Conservation (phyloP, 2,888 invertebrate species). For the Sturmia bella region DNA sequence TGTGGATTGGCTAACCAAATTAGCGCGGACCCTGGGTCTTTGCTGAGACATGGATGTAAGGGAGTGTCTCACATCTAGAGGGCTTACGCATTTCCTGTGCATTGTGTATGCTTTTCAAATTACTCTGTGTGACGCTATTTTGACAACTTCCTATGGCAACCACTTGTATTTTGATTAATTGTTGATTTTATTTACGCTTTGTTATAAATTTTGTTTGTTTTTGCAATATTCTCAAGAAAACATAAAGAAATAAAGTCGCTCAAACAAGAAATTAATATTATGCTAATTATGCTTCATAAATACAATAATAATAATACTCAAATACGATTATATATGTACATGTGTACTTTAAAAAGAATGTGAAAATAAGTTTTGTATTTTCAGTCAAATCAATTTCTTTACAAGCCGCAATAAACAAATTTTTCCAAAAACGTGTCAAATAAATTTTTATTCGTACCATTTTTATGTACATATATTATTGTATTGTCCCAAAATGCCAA, state of each 20-base stretch:
- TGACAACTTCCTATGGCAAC: constrained; percentile 75
- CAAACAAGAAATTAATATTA: constrained; percentile 57
- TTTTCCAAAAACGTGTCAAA: constrained; percentile 3
- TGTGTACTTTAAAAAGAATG: constrained; percentile 44
- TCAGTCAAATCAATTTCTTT: not conserved
- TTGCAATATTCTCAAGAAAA: not conserved
- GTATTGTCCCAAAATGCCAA: constrained; percentile 74
- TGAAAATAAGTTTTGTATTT: constrained; percentile 33
- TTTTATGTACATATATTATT: constrained; percentile 14
- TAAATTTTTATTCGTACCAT: not conserved
- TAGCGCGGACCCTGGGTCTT: too few relatives aligned
- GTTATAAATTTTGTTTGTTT: constrained; percentile 24
- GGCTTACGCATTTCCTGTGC: not conserved
- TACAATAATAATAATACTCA: too few relatives aligned
- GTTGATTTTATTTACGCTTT: constrained; percentile 67
- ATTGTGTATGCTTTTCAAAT: not conserved
- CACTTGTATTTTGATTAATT: constrained; percentile 56
- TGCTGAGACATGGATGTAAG: too few relatives aligned
- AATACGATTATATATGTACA: too few relatives aligned
- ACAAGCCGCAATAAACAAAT: constrained; percentile 5
- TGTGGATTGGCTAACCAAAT: too few relatives aligned
- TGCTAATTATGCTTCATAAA: constrained; percentile 22
- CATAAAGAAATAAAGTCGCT: not conserved
- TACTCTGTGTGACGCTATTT: constrained; percentile 33
- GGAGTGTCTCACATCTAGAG: not conserved